A percentile compares a stretch with the other conserved stretches of the same genome.
Evolutionary conservation across 2,888 invertebrate genomes (phyloP).

Genomic region (Euphydryas editha): DNA sequence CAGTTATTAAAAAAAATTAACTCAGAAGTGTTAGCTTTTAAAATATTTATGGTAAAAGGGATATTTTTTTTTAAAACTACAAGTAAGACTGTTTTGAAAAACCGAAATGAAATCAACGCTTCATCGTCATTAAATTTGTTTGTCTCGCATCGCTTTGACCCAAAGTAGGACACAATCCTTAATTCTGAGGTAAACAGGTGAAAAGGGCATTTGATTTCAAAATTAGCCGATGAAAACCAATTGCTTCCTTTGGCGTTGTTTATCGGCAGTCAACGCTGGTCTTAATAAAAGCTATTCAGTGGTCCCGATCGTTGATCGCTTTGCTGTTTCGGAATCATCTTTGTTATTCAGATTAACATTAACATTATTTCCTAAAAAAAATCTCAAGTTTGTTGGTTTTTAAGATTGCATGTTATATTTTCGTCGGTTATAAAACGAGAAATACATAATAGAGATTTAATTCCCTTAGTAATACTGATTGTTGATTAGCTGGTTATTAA

Average conservation of each 20-base stretch:
- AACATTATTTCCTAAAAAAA: neutral
- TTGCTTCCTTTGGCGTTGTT: constrained; percentile 21
- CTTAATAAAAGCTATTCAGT: constrained; percentile 23
- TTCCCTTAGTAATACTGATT: no score
- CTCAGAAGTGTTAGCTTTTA: no score
- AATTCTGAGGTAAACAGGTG: neutral
- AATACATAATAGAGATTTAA: no score
- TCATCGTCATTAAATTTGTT: neutral
- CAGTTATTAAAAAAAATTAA: no score
- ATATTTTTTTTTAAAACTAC: no score
- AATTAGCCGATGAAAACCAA: constrained; percentile 21
- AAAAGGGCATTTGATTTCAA: constrained; percentile 15
- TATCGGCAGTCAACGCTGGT: constrained; percentile 19
- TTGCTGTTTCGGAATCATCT: neutral
- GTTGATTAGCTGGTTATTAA: no score
- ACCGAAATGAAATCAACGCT: neutral
- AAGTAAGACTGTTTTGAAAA: neutral
- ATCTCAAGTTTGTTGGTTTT: neutral
- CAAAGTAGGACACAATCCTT: neutral
- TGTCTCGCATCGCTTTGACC: neutral
- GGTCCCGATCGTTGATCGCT: neutral
- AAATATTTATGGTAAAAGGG: no score
- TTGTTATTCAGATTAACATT: neutral
- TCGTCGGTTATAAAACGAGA: no score
- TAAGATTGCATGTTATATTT: neutral